These are phyloP conservation scores for Drosophila meridiana DNA, from an alignment of 2,888 invertebrate species.

Conservation along the genomic window DNA sequence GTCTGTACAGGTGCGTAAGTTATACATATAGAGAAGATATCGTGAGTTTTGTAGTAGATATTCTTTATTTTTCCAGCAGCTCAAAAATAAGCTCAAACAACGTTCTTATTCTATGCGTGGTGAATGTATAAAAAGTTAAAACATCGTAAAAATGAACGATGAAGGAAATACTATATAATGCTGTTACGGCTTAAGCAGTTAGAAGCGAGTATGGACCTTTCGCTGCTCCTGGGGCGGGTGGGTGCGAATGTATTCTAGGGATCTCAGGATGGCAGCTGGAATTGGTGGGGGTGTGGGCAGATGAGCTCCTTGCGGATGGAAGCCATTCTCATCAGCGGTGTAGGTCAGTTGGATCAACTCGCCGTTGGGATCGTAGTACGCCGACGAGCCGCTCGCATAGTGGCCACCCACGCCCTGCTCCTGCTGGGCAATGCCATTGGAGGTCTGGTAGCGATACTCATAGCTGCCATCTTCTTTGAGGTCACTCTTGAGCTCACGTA, in stretches of 20 bases:
- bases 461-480: constrained; percentile 85
- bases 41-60: not conserved
- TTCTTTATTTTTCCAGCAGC: constrained; percentile 47
- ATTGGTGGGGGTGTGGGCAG: constrained; percentile 84
- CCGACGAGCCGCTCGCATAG: constrained; percentile 86
- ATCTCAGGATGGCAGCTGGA: constrained; percentile 78
- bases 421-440: constrained; percentile 87
- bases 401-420: constrained; percentile 87
- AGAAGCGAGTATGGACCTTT: constrained; percentile 51
- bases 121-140: constrained; percentile 23
- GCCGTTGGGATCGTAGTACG: constrained; percentile 87
- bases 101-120: constrained; percentile 14
- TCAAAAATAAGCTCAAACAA: constrained; percentile 40
- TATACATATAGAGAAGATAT: not conserved
- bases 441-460: constrained; percentile 86
- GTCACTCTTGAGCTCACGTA: constrained; percentile 84
- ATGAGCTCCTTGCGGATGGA: constrained; percentile 85
- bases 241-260: constrained; percentile 83
- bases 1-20: not conserved
- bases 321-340: constrained; percentile 87
- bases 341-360: constrained; percentile 84
- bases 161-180: not conserved
- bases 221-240: constrained; percentile 82
- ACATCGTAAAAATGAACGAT: constrained; percentile 15
- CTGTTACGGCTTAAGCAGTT: not conserved